phyloP scores from a whole-genome alignment of 2,888 invertebrate species.

The Pollenia labialis region DNA sequence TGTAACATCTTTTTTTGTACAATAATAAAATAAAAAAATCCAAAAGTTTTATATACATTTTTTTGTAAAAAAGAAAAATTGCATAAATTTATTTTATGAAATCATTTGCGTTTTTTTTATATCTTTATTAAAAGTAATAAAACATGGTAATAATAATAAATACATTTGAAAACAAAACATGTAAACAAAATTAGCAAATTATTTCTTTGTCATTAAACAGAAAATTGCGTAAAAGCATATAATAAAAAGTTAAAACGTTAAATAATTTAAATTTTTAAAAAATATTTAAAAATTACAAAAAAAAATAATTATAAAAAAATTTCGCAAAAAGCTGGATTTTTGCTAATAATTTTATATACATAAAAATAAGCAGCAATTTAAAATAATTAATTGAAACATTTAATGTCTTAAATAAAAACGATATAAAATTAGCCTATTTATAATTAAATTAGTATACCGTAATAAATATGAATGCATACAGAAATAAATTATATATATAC shows the following conservation, averaged over 20 bases:
- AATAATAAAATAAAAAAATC: too few species aligned
- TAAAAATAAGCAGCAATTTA: constrained; percentile 42
- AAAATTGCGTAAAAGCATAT: constrained; percentile 15
- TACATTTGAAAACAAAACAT: constrained; percentile 21
- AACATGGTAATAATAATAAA: too few species aligned
- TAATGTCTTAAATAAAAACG: constrained; percentile 46
- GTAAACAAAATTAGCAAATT: constrained; percentile 57
- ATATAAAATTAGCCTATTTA: constrained; percentile 57
- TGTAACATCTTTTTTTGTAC: too few species aligned
- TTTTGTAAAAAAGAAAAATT: too few species aligned
- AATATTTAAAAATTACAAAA: constrained; percentile 49
- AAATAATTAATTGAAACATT: constrained; percentile 51
- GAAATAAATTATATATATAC: constrained; percentile 41
- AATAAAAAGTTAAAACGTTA: constrained; percentile 36
- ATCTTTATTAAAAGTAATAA: constrained; percentile 20
- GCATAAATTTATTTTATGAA: constrained; percentile 51
- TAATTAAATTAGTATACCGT: constrained; percentile 54
- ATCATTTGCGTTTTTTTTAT: constrained; percentile 51
- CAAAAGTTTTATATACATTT: too few species aligned
- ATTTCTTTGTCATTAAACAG: constrained; percentile 43
- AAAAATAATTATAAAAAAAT: constrained; percentile 22
- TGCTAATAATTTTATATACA: constrained; percentile 59
- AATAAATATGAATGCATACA: constrained; percentile 47
- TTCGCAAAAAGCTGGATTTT: constrained; percentile 30
- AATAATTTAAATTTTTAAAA: constrained; percentile 52